Conservation (phyloP, 2,888 invertebrate genomes). For the Heliothis peltigera region DNA sequence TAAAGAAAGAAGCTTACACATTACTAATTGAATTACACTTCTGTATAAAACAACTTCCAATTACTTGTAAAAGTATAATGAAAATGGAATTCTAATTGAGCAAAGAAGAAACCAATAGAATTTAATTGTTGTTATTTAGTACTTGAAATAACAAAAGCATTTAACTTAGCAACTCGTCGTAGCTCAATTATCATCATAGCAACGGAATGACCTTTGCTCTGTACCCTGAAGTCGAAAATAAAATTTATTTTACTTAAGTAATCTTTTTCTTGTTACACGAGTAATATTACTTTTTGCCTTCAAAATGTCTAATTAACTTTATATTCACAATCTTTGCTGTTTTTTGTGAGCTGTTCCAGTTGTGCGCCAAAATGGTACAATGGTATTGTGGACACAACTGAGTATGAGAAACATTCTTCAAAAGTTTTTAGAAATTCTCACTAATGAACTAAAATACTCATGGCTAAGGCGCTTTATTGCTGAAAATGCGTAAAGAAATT, state of each 20-base stretch:
- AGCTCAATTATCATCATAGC: conserved; percentile 50
- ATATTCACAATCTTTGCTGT: conserved; percentile 9
- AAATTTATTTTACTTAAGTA: conserved; percentile 44
- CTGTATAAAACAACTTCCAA: conserved; percentile 27
- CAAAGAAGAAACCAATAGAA: conserved; percentile 51
- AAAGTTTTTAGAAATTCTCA: conserved; percentile 47
- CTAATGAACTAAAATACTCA: conserved; percentile 49
- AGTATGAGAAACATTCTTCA: conserved; percentile 32
- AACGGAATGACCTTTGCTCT: conserved; percentile 55
- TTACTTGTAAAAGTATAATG: conserved; percentile 39
- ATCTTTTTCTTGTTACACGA: conserved; percentile 50
- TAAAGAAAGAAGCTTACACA: too few species aligned
- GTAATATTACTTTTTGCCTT: conserved; percentile 49
- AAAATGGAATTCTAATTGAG: conserved; percentile 48
- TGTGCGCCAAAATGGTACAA: conserved; percentile 46
- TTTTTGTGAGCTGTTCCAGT: conserved; percentile 27
- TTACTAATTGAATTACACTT: conserved; percentile 5
- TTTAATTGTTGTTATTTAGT: conserved; percentile 59
- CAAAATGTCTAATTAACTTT: conserved; percentile 11
- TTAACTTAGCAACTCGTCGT: conserved; percentile 40
- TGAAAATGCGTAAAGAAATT: conserved; percentile 38
- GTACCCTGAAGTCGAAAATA: conserved; percentile 33
- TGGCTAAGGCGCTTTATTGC: conserved; percentile 12
- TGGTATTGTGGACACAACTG: neutral
- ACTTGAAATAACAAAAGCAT: conserved; percentile 53